Conservation (phyloP, 2,113 vertebrate genomes). For the Pampusana beccarii region DNA sequence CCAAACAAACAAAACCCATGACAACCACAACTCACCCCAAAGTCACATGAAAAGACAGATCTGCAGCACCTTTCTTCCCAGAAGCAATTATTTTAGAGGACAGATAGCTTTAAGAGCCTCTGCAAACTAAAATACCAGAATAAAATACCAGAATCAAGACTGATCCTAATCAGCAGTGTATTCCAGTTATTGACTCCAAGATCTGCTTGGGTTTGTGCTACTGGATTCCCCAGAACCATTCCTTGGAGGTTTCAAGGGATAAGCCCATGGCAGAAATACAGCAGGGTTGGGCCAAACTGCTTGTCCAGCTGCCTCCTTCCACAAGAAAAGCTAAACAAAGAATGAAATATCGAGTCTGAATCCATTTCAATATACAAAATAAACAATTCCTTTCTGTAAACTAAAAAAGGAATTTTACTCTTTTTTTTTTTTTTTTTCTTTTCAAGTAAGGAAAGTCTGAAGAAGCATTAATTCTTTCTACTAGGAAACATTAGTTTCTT, state of each 20-base stretch:
- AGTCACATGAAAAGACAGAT: neutral
- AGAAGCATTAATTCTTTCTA: neutral
- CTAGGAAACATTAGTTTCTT: neutral
- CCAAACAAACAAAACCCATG: neutral
- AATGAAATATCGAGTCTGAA: neutral
- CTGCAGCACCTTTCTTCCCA: neutral
- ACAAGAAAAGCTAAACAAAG: neutral
- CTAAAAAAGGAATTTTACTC: neutral
- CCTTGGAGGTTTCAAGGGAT: neutral
- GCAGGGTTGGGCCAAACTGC: neutral
- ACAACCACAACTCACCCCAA: neutral
- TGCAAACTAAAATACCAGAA: neutral
- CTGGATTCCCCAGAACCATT: neutral
- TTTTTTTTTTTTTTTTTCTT: too few relatives aligned
- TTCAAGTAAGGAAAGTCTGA: neutral
- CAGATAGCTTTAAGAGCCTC: neutral
- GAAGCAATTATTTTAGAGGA: neutral
- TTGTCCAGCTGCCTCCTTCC: neutral
- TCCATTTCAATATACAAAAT: neutral
- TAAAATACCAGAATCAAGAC: neutral
- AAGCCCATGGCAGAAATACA: neutral
- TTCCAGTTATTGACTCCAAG: neutral
- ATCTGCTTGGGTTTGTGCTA: neutral
- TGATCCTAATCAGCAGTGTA: neutral
- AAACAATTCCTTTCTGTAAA: neutral